Conservation (phyloP, 1,140 invertebrate genomes). For the Paraescarpia echinospica region DNA sequence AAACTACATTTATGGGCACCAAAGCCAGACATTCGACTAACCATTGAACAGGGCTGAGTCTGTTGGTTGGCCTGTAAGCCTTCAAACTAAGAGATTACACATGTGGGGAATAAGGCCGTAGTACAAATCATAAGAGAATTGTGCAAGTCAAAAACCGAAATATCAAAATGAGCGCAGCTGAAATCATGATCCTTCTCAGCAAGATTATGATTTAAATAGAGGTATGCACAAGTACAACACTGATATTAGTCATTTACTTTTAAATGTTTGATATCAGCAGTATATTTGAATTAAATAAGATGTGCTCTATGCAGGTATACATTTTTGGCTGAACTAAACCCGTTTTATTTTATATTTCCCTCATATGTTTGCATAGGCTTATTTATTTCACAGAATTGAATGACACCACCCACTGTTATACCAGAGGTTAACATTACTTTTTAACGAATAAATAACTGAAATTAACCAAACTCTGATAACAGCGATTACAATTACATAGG, state of each 20-base stretch:
- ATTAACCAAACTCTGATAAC: background rate
- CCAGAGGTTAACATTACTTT: background rate
- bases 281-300: background rate
- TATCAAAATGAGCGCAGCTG: background rate
- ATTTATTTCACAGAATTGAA: too few relatives aligned
- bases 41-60: background rate
- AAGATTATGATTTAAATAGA: background rate
- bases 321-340: background rate
- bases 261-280: background rate
- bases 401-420: too few relatives aligned
- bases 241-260: background rate
- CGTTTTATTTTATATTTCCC: background rate
- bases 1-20: background rate
- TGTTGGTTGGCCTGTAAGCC: background rate
- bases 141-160: background rate
- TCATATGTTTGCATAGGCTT: background rate
- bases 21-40: background rate
- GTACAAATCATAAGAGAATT: background rate
- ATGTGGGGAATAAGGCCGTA: background rate
- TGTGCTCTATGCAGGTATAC: background rate
- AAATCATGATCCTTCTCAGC: background rate
- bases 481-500: background rate
- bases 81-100: background rate
- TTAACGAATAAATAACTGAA: background rate
- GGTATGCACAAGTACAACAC: background rate